These are phyloP conservation scores for Dascyllus trimaculatus DNA, from an alignment of 2,113 vertebrate species.

Conservation along the genomic window DNA sequence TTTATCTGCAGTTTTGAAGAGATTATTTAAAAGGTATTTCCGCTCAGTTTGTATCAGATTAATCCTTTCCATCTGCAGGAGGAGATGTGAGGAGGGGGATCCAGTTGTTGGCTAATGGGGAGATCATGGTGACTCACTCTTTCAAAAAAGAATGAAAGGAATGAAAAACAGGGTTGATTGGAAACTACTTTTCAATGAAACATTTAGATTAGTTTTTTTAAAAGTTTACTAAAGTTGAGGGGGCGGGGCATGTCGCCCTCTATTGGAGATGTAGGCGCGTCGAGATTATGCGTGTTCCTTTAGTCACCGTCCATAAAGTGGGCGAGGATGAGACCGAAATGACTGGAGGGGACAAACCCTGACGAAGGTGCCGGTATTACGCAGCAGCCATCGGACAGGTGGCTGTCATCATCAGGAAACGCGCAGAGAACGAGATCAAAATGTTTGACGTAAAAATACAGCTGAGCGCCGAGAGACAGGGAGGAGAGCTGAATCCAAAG, in stretches of 20 bases:
- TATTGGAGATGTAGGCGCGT: background rate
- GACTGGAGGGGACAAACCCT: slow-evolving; percentile 26
- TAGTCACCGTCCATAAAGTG: slow-evolving; percentile 28
- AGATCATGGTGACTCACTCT: no score
- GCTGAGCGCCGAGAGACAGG: slow-evolving; percentile 5
- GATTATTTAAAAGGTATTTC: no score
- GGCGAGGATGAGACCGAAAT: slow-evolving; percentile 14
- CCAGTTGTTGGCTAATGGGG: no score
- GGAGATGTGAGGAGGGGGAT: no score
- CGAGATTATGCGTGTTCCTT: background rate
- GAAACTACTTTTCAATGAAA: no score
- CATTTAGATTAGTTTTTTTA: no score
- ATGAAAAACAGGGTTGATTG: no score
- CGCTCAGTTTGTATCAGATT: no score
- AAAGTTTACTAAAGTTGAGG: slow-evolving; percentile 8
- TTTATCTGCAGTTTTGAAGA: no score
- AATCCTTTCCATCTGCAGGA: no score
- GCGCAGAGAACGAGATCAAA: background rate
- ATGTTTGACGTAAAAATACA: slow-evolving; percentile 9
- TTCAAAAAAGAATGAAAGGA: no score
- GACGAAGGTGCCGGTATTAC: slow-evolving; percentile 27
- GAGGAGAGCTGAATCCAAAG: slow-evolving; percentile 17
- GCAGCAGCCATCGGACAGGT: slow-evolving; percentile 50
- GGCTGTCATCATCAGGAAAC: slow-evolving; percentile 41
- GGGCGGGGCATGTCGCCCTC: background rate